Conservation (phyloP, 2,797 vertebrate species). For the Mallotus villosus region DNA sequence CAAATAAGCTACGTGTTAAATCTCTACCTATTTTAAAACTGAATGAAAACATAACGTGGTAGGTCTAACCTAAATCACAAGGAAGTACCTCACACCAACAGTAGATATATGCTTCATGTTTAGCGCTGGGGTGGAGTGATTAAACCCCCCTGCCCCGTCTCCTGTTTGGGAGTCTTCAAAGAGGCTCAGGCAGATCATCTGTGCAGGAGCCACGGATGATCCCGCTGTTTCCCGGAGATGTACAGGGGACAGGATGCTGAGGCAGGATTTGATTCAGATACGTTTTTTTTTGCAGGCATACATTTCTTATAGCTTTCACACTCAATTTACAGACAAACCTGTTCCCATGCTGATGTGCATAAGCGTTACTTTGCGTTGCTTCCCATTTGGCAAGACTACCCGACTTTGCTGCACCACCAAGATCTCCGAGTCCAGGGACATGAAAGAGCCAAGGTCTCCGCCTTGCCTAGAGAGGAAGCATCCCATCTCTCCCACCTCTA, state of each 20-base stretch:
- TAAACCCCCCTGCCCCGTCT: background rate
- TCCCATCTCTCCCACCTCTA: background rate
- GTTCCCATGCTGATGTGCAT: background rate
- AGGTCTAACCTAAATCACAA: background rate
- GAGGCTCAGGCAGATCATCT: background rate
- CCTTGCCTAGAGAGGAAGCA: background rate
- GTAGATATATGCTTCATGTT: background rate
- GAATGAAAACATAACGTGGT: background rate
- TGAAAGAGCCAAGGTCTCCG: background rate
- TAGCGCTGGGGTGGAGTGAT: background rate
- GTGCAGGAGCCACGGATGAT: background rate
- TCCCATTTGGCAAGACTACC: background rate
- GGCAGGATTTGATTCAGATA: background rate
- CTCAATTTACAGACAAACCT: background rate
- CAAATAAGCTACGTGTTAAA: background rate
- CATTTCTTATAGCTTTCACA: background rate
- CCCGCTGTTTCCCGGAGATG: background rate
- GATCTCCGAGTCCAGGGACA: background rate
- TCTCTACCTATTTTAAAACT: background rate
- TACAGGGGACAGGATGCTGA: background rate
- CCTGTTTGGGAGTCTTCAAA: background rate
- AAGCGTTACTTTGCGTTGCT: background rate
- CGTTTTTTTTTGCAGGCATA: background rate
- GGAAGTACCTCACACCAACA: background rate
- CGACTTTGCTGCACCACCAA: background rate